These are phyloP conservation scores for Emberiza fucata DNA, from an alignment of 2,113 vertebrate genomes.

Conservation along the genomic window DNA sequence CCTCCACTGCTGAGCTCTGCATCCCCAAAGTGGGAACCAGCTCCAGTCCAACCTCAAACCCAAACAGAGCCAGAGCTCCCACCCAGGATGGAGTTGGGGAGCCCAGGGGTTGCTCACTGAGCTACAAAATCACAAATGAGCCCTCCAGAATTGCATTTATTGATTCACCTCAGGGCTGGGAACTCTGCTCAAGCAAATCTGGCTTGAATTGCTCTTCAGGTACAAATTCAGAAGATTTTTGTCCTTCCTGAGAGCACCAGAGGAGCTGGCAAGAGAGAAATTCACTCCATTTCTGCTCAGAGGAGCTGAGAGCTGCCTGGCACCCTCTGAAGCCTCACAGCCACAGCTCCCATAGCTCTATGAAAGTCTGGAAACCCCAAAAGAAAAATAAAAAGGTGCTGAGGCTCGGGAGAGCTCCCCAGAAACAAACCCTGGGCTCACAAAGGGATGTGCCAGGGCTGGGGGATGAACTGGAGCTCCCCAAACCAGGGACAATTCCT, in stretches of 20 bases:
- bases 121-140: not conserved
- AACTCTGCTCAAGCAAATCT: not conserved
- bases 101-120: not conserved
- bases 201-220: not conserved
- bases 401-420: not conserved
- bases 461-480: not conserved
- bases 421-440: not conserved
- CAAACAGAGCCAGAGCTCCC: not conserved
- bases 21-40: not conserved
- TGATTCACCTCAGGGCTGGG: not conserved
- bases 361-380: not conserved
- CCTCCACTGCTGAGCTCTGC: not conserved
- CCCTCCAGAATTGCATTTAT: accelerated
- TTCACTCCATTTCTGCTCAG: not conserved
- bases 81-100: not conserved
- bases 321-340: not conserved
- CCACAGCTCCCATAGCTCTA: not conserved
- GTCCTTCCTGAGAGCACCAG: not conserved
- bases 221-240: not conserved
- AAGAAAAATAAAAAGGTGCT: not conserved
- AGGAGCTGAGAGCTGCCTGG: not conserved
- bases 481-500: not conserved
- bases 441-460: not conserved
- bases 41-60: not conserved
- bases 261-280: not conserved